Conservation (phyloP, 2,113 vertebrate genomes). For the Prolemur simus region DNA sequence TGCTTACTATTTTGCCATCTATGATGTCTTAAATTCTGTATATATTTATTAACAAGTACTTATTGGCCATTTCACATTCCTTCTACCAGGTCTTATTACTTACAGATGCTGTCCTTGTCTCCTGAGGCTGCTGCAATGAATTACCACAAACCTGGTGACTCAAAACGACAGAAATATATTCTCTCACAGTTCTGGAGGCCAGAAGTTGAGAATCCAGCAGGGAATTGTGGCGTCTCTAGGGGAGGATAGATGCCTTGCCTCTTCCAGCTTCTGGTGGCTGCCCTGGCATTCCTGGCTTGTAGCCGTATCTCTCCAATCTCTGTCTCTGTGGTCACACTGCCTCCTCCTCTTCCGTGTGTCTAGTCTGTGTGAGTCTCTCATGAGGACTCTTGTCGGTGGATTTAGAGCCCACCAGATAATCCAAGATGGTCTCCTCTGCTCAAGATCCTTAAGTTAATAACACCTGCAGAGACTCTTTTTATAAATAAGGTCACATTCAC, state of each 20-base stretch:
- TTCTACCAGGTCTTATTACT: background rate
- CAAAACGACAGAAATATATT: background rate
- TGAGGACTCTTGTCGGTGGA: background rate
- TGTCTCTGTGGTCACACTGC: background rate
- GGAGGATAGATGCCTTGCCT: background rate
- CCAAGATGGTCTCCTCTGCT: background rate
- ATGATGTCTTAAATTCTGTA: background rate
- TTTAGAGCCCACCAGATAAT: background rate
- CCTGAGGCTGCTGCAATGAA: background rate
- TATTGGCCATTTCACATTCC: background rate
- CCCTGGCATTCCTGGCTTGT: background rate
- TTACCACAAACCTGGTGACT: background rate
- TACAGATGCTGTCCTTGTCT: background rate
- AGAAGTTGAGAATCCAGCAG: background rate
- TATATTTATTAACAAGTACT: background rate
- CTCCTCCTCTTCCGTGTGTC: background rate
- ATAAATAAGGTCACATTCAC: background rate
- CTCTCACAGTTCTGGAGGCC: background rate
- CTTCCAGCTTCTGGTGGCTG: background rate
- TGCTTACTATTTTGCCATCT: background rate
- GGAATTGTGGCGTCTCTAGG: background rate
- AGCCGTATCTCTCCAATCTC: background rate
- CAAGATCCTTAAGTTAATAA: background rate
- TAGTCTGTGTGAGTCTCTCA: background rate
- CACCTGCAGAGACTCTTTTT: background rate